Evolutionary conservation across 1,140 invertebrate genomes (phyloP), one percentile per base, ranked within the genome.

Genomic region (Tetraneura akinire): DNA sequence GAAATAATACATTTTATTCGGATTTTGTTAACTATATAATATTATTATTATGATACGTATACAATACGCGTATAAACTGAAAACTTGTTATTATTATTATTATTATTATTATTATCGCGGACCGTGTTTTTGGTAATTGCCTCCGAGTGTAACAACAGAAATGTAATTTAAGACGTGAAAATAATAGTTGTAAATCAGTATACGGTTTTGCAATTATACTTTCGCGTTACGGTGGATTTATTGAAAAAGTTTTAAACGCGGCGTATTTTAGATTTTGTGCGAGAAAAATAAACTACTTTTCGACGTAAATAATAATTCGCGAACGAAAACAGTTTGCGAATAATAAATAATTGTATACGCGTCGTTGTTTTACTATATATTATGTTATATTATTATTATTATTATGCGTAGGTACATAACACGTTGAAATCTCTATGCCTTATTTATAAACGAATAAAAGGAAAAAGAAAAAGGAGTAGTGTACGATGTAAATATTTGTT

Each of bases 101-200:
- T 37, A 37, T 37, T 37, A 37, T 37, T 13, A 18, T 45, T 45
- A 45, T 45, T 21, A 66, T 42, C 18, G 37, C 42, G 37, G 42
- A 70, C 66, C 42, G 37, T 70, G 21, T 70, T 45, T 70, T 47
- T 26, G 21, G 42, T 70, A 70, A 70, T 70, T 47, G 66, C 66
- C 21, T 47, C 8, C 32, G 23, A 66, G 18, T 42, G 23, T 14
- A n/a, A n/a, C n/a, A 42, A 66, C 21, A 47, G 21, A 26, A 45
- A 70, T n/a, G 66, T 26, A 32, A 70, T 70, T 70, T 70, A 18
- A 47, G 21, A n/a, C 42, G n/a, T n/a, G 66, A 70, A 70, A 70
- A 70, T 47, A 45, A 47, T 70, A 26, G n/a, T 29, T 6, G 37
- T 47, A 47, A 45, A 70, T 47, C 66, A 26, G 37, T 37, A 9